Evolutionary conservation across 2,888 invertebrate genomes (phyloP).

Genomic region (Taenaris catops): DNA sequence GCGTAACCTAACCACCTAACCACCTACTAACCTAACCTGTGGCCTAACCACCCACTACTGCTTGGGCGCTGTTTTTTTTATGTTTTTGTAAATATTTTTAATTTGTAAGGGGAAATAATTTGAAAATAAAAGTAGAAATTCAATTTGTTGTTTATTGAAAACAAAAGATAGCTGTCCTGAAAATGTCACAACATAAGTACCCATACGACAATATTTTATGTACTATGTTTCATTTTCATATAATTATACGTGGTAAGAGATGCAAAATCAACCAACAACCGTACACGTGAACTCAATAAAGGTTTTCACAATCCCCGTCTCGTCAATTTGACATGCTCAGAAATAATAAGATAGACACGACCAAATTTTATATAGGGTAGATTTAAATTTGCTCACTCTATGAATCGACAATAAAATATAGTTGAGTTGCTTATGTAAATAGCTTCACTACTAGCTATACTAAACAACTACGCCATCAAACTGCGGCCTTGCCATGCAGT

Average conservation of each 20-base stretch:
- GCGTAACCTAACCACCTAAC: too few relatives aligned
- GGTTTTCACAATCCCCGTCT: constrained; percentile 23
- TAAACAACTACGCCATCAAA: constrained; percentile 15
- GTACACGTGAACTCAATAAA: constrained; percentile 12
- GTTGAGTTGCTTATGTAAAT: constrained; percentile 14
- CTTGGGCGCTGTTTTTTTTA: too few relatives aligned
- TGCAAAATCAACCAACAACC: constrained; percentile 30
- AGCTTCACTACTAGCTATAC: constrained; percentile 14
- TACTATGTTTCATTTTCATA: constrained; percentile 21
- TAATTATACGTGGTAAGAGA: constrained; percentile 14
- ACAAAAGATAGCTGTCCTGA: constrained; percentile 57
- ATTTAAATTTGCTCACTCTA: constrained; percentile 10
- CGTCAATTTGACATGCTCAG: constrained; percentile 38
- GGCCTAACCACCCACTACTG: too few relatives aligned
- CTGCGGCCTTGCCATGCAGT: constrained; percentile 3
- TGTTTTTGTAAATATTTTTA: too few relatives aligned
- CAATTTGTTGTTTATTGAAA: constrained; percentile 52
- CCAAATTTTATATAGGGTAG: constrained; percentile 3
- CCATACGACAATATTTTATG: constrained; percentile 20
- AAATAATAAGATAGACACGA: constrained; percentile 24
- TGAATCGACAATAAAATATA: constrained; percentile 1
- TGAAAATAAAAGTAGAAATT: constrained; percentile 3
- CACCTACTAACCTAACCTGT: too few relatives aligned
- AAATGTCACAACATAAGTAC: constrained; percentile 41
- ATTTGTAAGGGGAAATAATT: background rate